Conservation (phyloP, 2,113 vertebrate genomes). For the Eublepharis macularius region DNA sequence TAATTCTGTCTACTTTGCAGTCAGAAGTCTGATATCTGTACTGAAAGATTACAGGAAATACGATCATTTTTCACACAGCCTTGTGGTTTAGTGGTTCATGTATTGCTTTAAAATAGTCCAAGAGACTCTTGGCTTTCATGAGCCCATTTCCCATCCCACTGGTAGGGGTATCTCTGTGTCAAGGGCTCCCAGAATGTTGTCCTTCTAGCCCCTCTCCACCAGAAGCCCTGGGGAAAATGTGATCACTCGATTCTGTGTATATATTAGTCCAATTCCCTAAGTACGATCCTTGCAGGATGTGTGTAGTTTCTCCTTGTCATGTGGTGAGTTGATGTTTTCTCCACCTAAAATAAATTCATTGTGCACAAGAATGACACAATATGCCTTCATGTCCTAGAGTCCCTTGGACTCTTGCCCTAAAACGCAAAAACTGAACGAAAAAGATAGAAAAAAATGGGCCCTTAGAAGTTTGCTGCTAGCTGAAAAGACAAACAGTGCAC, state of each 20-base stretch:
- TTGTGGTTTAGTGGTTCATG: too few relatives aligned
- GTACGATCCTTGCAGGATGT: not conserved
- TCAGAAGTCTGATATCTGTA: too few relatives aligned
- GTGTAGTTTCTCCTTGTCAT: not conserved
- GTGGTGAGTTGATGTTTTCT: not conserved
- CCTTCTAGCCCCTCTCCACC: too few relatives aligned
- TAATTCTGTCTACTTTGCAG: too few relatives aligned
- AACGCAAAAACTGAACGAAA: not conserved
- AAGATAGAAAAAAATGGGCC: not conserved
- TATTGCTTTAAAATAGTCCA: too few relatives aligned
- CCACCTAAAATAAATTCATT: not conserved
- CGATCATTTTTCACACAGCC: too few relatives aligned
- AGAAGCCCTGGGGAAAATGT: not conserved
- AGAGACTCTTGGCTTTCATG: too few relatives aligned
- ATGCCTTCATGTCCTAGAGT: not conserved
- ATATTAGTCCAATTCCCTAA: not conserved
- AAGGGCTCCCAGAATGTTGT: too few relatives aligned
- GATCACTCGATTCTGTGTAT: not conserved
- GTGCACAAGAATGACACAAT: not conserved
- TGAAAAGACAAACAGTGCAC: constrained; percentile 1
- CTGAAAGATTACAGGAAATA: too few relatives aligned
- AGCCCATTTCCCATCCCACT: too few relatives aligned
- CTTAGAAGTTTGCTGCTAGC: not conserved
- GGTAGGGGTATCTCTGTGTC: too few relatives aligned
- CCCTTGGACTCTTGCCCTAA: not conserved